Percentiles rank a stretch among this genome's conserved stretches.
These are phyloP conservation scores for Allophyes oxyacanthae DNA, from an alignment of 2,888 invertebrate genomes.

Conservation along the genomic window DNA sequence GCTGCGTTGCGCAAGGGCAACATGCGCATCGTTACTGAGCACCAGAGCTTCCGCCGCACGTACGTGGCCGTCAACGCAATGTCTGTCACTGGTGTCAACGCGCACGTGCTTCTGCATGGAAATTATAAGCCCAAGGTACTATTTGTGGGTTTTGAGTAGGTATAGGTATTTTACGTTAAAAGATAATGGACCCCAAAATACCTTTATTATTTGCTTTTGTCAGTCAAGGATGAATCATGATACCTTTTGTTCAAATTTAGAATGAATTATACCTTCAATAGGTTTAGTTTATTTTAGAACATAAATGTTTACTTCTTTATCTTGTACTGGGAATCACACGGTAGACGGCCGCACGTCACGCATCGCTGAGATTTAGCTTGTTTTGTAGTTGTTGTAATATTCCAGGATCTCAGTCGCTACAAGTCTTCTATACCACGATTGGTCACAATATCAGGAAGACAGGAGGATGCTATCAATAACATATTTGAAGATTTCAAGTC, in stretches of 20 bases:
- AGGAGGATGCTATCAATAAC: slow-evolving; percentile 72
- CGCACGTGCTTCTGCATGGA: slow-evolving; percentile 74
- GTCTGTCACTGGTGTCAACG: slow-evolving; percentile 70
- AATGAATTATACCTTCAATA: too few species aligned
- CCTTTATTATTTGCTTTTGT: too few species aligned
- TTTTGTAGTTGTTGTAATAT: slow-evolving; percentile 4
- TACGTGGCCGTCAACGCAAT: slow-evolving; percentile 71
- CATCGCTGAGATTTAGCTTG: too few species aligned
- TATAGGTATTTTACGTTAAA: too few species aligned
- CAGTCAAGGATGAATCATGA: too few species aligned
- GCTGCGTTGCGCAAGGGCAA: slow-evolving; percentile 83
- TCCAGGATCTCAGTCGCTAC: slow-evolving; percentile 54
- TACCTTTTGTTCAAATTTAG: too few species aligned
- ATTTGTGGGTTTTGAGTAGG: too few species aligned
- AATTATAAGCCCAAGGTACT: slow-evolving; percentile 74
- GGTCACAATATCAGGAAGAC: slow-evolving; percentile 88
- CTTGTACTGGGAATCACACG: too few species aligned
- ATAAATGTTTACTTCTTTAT: too few species aligned
- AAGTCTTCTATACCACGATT: slow-evolving; percentile 77
- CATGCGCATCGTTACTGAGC: slow-evolving; percentile 89
- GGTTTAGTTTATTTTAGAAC: too few species aligned
- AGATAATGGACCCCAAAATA: too few species aligned
- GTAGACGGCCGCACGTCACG: too few species aligned
- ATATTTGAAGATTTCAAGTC: neutral
- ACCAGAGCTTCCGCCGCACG: slow-evolving; percentile 87